phyloP scores from a whole-genome alignment of 1,140 invertebrate species.

The Orius laevigatus region DNA sequence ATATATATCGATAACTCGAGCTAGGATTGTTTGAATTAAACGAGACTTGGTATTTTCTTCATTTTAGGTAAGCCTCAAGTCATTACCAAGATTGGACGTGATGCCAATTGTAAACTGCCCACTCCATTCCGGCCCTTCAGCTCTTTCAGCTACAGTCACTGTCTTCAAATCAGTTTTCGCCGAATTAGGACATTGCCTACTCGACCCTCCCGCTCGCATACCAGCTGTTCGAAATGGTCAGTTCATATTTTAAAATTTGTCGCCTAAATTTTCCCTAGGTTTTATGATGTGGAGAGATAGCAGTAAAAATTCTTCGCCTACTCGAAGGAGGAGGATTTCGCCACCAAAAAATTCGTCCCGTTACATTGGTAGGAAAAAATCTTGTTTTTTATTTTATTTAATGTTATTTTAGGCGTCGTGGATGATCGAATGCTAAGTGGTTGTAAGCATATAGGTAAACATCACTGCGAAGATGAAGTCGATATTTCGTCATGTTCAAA shows the following conservation, averaged over 20 bases:
- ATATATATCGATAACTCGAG: too few relatives aligned
- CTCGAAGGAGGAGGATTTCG: neutral
- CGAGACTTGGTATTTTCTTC: too few relatives aligned
- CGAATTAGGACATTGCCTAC: constrained; percentile 28
- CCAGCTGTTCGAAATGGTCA: constrained; percentile 19
- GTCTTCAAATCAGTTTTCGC: constrained; percentile 16
- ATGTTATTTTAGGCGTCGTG: constrained; percentile 26
- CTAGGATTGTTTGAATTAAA: too few relatives aligned
- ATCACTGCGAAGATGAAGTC: constrained; percentile 38
- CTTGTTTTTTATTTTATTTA: neutral
- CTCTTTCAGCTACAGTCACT: constrained; percentile 13
- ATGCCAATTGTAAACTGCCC: constrained; percentile 42
- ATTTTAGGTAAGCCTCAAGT: constrained; percentile 45
- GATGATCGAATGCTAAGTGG: constrained; percentile 51
- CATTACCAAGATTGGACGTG: constrained; percentile 46
- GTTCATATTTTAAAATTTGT: neutral
- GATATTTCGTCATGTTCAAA: too few relatives aligned
- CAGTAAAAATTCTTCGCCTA: neutral
- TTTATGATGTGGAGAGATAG: constrained; percentile 15
- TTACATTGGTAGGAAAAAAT: too few relatives aligned
- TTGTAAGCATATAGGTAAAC: constrained; percentile 53
- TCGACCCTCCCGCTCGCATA: constrained; percentile 27
- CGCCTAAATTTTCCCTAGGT: constrained; percentile 1
- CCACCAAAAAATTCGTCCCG: neutral
- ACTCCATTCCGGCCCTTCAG: constrained; percentile 12